Evolutionary conservation across 2,113 vertebrate genomes (phyloP).

Genomic region (Hiodon alosoides): DNA sequence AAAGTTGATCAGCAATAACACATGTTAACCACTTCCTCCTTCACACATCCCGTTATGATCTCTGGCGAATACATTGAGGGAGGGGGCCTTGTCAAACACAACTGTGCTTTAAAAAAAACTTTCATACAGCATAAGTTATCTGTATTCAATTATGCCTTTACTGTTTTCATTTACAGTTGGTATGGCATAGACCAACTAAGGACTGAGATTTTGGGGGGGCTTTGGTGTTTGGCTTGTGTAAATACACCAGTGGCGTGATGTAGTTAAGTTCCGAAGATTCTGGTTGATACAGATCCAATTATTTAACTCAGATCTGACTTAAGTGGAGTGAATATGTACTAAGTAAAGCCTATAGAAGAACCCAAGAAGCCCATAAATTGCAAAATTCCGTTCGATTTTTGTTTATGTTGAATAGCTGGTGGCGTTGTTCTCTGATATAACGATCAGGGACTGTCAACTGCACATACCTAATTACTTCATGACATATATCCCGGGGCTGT

Average conservation of each 20-base stretch:
- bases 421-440: constrained; percentile 1
- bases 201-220: too few species aligned
- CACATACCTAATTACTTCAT: background rate
- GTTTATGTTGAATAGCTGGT: background rate
- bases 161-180: background rate
- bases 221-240: background rate
- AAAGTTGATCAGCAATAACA: background rate
- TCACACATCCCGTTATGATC: constrained; percentile 1
- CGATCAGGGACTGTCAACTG: constrained; percentile 8
- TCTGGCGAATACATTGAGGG: background rate
- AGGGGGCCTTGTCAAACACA: background rate
- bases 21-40: background rate
- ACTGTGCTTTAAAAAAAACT: background rate
- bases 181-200: background rate
- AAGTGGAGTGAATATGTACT: background rate
- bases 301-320: too few species aligned
- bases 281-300: too few species aligned
- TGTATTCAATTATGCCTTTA: too few species aligned
- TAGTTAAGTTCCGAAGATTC: too few species aligned
- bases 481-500: background rate
- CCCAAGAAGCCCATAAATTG: background rate
- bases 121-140: too few species aligned
- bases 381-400: background rate
- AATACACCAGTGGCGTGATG: too few species aligned
- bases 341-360: background rate